Evolutionary conservation across 2,888 invertebrate species (phyloP).

Genomic region (Meteorus cinctellus): DNA sequence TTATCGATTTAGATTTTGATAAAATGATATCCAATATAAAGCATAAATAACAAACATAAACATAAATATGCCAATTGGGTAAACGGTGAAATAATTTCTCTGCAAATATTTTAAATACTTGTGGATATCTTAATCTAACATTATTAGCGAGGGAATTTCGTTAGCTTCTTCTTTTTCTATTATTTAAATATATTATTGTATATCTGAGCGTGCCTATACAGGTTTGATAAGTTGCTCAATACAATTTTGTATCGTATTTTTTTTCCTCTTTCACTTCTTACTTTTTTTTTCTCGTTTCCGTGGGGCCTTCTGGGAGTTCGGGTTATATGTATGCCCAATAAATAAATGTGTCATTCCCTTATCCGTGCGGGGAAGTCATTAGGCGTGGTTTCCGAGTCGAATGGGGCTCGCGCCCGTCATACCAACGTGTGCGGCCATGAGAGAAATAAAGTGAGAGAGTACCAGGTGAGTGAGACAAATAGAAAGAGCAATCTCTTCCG

Average conservation of each 20-base stretch:
- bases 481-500: slow-evolving; percentile 4
- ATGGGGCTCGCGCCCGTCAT: slow-evolving; percentile 29
- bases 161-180: not conserved
- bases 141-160: slow-evolving; percentile 16
- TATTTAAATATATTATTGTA: not conserved
- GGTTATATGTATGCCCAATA: slow-evolving; percentile 23
- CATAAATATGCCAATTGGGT: slow-evolving; percentile 3
- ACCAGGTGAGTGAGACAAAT: not conserved
- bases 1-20: not conserved
- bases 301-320: slow-evolving; percentile 22
- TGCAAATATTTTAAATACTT: slow-evolving; percentile 16
- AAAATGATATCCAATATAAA: slow-evolving; percentile 2
- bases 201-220: slow-evolving; percentile 5
- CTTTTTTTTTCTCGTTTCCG: not conserved
- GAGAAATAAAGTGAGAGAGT: slow-evolving; percentile 16
- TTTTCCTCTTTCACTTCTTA: too few relatives aligned
- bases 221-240: slow-evolving; percentile 30
- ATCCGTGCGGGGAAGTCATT: slow-evolving; percentile 29
- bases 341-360: slow-evolving; percentile 29
- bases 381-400: slow-evolving; percentile 28
- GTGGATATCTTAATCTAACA: slow-evolving; percentile 18
- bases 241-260: not conserved
- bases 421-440: slow-evolving; percentile 33
- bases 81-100: slow-evolving; percentile 17
- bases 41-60: not conserved